These are phyloP conservation scores for Muscicapa striata DNA, from an alignment of 2,797 vertebrate species.

Conservation along the genomic window DNA sequence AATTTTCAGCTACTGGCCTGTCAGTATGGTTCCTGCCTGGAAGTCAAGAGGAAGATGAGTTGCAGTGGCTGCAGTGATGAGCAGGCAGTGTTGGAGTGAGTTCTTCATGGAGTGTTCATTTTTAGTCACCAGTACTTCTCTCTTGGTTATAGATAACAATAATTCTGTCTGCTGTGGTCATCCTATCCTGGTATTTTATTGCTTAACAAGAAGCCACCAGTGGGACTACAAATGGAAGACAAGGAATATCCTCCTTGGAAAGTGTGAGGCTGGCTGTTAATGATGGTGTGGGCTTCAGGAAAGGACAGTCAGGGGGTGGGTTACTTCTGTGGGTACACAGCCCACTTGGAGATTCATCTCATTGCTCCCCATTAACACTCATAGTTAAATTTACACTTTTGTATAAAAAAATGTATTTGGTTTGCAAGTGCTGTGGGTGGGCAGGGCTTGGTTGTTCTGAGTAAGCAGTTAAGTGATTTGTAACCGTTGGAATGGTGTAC, in stretches of 20 bases:
- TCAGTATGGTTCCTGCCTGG: neutral
- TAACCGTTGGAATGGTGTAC: neutral
- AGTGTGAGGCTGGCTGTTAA: neutral
- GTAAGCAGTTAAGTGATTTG: neutral
- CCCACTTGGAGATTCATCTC: neutral
- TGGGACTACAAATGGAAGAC: neutral
- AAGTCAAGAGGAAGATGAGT: neutral
- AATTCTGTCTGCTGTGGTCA: neutral
- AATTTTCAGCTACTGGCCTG: neutral
- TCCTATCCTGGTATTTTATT: neutral
- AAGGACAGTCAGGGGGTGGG: neutral
- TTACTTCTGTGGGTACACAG: neutral
- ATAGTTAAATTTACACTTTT: neutral
- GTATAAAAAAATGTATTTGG: neutral
- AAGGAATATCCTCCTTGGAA: neutral
- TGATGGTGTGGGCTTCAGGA: too few relatives aligned
- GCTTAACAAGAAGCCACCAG: neutral
- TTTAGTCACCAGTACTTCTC: neutral
- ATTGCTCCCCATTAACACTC: neutral
- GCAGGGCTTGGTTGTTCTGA: neutral
- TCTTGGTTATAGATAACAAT: neutral
- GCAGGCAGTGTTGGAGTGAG: neutral
- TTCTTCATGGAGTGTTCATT: fast-evolving
- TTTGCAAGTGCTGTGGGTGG: neutral
- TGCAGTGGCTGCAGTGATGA: neutral